A percentile compares a stretch with the other conserved stretches of the same genome.
These are phyloP conservation scores for Epinephelus cyanopodus DNA, from an alignment of 2,113 vertebrate genomes.

Conservation along the genomic window DNA sequence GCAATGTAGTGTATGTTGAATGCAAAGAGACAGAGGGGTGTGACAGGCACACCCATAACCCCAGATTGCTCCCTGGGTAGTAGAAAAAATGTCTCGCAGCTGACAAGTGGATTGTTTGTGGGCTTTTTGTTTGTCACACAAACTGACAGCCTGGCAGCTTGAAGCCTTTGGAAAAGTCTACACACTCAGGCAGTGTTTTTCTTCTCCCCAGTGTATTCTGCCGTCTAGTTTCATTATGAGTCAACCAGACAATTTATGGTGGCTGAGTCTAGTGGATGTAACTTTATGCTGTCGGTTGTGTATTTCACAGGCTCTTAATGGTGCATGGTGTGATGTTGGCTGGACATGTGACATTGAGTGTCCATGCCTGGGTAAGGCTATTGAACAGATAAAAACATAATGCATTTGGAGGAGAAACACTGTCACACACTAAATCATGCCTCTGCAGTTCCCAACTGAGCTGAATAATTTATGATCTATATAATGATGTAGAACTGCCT, in stretches of 20 bases:
- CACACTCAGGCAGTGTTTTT: constrained; percentile 35
- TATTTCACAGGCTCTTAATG: background rate
- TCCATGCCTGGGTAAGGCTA: background rate
- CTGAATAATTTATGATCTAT: background rate
- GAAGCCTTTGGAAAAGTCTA: constrained; percentile 31
- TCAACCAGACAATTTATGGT: constrained; percentile 1
- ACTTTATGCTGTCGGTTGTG: background rate
- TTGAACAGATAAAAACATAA: background rate
- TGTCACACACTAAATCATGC: background rate
- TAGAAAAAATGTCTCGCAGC: constrained; percentile 57
- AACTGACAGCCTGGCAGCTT: constrained; percentile 47
- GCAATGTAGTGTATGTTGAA: constrained; percentile 19
- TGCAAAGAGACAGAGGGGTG: constrained; percentile 40
- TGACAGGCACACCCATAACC: constrained; percentile 43
- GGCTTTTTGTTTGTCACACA: constrained; percentile 63
- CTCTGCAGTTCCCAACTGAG: background rate
- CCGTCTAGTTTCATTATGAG: constrained; percentile 22
- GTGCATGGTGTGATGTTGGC: background rate
- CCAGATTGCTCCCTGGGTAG: constrained; percentile 46
- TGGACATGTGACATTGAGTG: background rate
- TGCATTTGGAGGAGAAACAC: background rate
- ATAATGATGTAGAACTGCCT: background rate
- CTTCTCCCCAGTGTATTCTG: constrained; percentile 17
- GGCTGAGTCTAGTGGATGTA: constrained; percentile 3
- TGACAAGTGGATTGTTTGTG: constrained; percentile 61